phyloP scores from a whole-genome alignment of 2,888 invertebrate species.

The Orgyia antiqua region DNA sequence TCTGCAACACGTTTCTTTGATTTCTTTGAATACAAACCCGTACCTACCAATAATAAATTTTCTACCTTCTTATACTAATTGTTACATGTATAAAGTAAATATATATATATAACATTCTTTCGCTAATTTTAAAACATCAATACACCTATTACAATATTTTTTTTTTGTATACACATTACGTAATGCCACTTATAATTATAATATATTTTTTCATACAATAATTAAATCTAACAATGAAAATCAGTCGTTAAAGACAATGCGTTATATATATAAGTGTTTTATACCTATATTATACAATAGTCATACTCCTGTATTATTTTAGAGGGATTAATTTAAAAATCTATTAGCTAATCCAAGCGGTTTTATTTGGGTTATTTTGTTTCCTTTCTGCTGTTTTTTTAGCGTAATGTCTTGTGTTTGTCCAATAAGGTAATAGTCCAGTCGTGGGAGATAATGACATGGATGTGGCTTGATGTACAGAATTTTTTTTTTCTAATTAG shows the following conservation, averaged over 20 bases:
- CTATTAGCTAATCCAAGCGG: no score
- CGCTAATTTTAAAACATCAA: constrained; percentile 43
- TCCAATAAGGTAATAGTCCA: no score
- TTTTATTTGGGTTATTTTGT: no score
- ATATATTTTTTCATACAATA: constrained; percentile 46
- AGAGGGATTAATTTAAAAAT: no score
- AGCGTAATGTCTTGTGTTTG: no score
- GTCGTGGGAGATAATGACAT: no score
- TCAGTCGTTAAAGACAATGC: constrained; percentile 68
- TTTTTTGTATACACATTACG: constrained; percentile 48
- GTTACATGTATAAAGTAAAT: constrained; percentile 38
- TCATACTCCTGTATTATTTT: neutral
- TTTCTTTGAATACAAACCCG: constrained; percentile 16
- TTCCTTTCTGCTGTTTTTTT: no score
- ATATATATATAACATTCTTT: constrained; percentile 38
- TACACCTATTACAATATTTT: constrained; percentile 43
- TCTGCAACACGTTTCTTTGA: constrained; percentile 4
- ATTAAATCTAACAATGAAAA: constrained; percentile 61
- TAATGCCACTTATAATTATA: constrained; percentile 47
- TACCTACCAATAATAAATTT: constrained; percentile 10
- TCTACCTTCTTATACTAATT: constrained; percentile 19
- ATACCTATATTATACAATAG: neutral
- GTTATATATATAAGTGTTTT: constrained; percentile 11
- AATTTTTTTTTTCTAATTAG: no score
- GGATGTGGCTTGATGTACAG: no score